Evolutionary conservation across 2,113 vertebrate species (phyloP).

Genomic region (Egretta garzetta): DNA sequence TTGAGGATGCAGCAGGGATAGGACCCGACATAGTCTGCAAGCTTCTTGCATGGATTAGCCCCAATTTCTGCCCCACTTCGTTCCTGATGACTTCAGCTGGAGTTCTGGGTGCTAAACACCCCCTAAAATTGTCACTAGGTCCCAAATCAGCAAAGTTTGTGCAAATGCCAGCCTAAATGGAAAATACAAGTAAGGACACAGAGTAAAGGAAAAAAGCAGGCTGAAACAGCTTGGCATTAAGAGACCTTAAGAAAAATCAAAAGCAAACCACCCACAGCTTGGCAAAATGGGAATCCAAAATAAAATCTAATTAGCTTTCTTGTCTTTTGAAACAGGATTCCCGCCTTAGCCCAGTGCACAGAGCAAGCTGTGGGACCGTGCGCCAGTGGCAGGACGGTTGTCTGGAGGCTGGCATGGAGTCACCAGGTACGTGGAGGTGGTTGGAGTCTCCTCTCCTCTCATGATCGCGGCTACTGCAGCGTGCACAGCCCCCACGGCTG

Average conservation of each 20-base stretch:
- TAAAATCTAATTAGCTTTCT: not conserved
- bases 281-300: not conserved
- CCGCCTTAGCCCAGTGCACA: not conserved
- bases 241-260: not conserved
- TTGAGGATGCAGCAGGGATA: rapidly evolving
- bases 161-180: not conserved
- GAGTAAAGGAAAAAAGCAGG: not conserved
- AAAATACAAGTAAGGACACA: not conserved
- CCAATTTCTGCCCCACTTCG: not conserved
- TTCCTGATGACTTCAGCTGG: not conserved
- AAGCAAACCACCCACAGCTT: not conserved
- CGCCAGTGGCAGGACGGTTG: rapidly evolving
- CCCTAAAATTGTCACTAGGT: not conserved
- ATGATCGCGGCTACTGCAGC: not conserved
- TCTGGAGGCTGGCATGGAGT: rapidly evolving
- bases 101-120: not conserved
- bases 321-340: not conserved
- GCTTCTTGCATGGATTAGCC: not conserved
- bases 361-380: rapidly evolving
- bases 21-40: not conserved
- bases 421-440: not conserved
- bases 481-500: not conserved
- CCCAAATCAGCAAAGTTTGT: not conserved
- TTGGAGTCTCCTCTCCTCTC: not conserved
- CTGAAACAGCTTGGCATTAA: not conserved